phyloP scores from a whole-genome alignment of 2,888 invertebrate genomes.

The Cosmopolites sordidus region DNA sequence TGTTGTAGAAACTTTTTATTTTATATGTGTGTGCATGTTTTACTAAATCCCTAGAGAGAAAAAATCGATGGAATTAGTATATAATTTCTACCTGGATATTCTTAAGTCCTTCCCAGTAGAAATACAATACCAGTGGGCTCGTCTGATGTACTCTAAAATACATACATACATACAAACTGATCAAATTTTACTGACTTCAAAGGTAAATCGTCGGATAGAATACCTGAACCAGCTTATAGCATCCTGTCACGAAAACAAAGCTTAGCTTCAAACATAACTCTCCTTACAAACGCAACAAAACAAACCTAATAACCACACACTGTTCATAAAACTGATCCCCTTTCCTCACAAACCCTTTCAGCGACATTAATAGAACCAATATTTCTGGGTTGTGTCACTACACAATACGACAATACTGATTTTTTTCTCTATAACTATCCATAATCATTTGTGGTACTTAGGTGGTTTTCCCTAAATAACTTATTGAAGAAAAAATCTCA shows the following conservation, averaged over 20 bases:
- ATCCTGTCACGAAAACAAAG: conserved; percentile 27
- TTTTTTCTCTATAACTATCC: conserved; percentile 65
- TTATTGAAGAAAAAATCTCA: conserved; percentile 38
- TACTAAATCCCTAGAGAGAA: too few species aligned
- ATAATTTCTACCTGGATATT: conserved; percentile 14
- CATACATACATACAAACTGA: too few species aligned
- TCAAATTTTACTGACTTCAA: too few species aligned
- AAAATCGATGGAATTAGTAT: conserved; percentile 12
- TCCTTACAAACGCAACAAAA: conserved; percentile 41
- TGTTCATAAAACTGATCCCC: conserved; percentile 76
- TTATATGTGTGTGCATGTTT: too few species aligned
- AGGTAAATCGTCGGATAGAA: conserved; percentile 20
- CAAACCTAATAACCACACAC: conserved; percentile 91
- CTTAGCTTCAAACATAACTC: conserved; percentile 16
- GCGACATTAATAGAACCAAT: conserved; percentile 92
- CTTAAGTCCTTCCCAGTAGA: conserved; percentile 15
- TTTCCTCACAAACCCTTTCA: conserved; percentile 75
- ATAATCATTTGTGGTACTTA: conserved; percentile 91
- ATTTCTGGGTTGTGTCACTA: conserved; percentile 89
- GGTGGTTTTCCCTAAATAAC: conserved; percentile 83
- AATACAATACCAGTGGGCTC: conserved; percentile 27
- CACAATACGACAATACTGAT: conserved; percentile 74
- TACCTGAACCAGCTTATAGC: conserved; percentile 25
- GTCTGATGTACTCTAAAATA: too few species aligned
- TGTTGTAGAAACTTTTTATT: too few species aligned